Base-by-base conservation (phyloP, 2,113 vertebrate genomes). In the Gymnogyps californianus region DNA sequence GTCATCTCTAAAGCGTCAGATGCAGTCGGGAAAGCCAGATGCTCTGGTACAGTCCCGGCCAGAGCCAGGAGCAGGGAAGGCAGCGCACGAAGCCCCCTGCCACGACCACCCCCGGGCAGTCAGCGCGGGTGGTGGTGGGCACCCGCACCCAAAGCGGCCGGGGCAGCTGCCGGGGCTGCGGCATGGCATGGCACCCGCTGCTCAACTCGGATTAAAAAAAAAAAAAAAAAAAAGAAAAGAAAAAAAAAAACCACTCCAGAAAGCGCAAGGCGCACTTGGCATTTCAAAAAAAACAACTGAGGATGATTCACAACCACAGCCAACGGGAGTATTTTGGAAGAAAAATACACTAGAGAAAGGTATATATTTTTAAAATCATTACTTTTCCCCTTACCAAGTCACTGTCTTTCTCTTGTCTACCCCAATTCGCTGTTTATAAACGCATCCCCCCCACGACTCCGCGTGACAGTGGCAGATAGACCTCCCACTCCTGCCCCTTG, bases 281-380 rank as follows among this genome's bases (percentile, higher is more conserved):
- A 88, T 81, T 90, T 94, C 80, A 64, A 82, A 77, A 40, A 14
- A 40, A 14, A 46, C 13, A 5, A n/a, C 74, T 14, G 49, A 79
- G 91, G 87, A 91, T 87, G 91, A 96, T 95, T 96, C 96, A 95
- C 85, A 76, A 1, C 47, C 80, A 77, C 90, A 80, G 92, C 59
- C 85, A 92, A 55, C 18, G 28, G 51, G 47, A 36, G 7, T 18
- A 21, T 4, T 24, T 34, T 20, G 65, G 57, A 64, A 80, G 83
- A 90, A 95, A 83, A 87, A 93, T 19, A 40, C 2, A 34, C 38
- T 31, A 38, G 25, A 18, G 51, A 51, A 57, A 65, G 44, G 75
- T 0, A 19, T 2, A 0, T 20, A 5, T 40, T 55, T 42, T 59
- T n/a, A 2, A 3, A 89, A 47, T 42, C 47, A 26, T 54, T 74